phyloP scores from a whole-genome alignment of 1,140 invertebrate species.

The Heliconius himera region DNA sequence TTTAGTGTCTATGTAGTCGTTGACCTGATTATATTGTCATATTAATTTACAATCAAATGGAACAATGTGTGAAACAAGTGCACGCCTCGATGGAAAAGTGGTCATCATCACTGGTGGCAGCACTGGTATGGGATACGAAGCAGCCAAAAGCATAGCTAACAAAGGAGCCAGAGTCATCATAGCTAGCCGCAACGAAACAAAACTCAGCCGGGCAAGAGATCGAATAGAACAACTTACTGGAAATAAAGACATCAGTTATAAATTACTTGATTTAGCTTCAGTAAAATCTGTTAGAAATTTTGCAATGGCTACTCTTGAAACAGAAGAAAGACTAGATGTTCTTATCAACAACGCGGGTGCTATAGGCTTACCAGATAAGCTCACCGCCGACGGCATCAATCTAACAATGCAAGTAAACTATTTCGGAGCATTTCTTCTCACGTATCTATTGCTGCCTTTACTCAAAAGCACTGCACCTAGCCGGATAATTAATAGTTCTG shows the following conservation, averaged over 20 bases:
- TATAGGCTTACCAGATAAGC: slow-evolving; percentile 69
- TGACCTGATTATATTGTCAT: slow-evolving; percentile 33
- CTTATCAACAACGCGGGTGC: slow-evolving; percentile 90
- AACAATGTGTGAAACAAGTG: slow-evolving; percentile 56
- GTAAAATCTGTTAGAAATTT: slow-evolving; percentile 70
- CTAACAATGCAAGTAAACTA: slow-evolving; percentile 85
- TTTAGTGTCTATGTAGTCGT: slow-evolving; percentile 41
- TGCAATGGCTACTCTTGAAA: slow-evolving; percentile 55
- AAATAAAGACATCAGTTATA: slow-evolving; percentile 58
- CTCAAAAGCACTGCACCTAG: slow-evolving; percentile 82
- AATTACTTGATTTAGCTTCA: slow-evolving; percentile 62
- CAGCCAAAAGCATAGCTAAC: slow-evolving; percentile 85
- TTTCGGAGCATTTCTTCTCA: slow-evolving; percentile 88
- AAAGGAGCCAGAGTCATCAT: slow-evolving; percentile 89
- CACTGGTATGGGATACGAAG: slow-evolving; percentile 92
- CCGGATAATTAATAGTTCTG: slow-evolving; percentile 87
- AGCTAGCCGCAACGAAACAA: slow-evolving; percentile 85
- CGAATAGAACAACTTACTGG: slow-evolving; percentile 59
- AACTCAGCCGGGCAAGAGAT: slow-evolving; percentile 72
- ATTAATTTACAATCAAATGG: slow-evolving; percentile 27
- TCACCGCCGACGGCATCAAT: slow-evolving; percentile 86
- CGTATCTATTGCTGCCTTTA: slow-evolving; percentile 85
- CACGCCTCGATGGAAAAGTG: slow-evolving; percentile 84
- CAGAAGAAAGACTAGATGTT: slow-evolving; percentile 83
- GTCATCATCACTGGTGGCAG: slow-evolving; percentile 92